Conservation (phyloP, 1,140 invertebrate species). For the Melipona quadrifasciata region DNA sequence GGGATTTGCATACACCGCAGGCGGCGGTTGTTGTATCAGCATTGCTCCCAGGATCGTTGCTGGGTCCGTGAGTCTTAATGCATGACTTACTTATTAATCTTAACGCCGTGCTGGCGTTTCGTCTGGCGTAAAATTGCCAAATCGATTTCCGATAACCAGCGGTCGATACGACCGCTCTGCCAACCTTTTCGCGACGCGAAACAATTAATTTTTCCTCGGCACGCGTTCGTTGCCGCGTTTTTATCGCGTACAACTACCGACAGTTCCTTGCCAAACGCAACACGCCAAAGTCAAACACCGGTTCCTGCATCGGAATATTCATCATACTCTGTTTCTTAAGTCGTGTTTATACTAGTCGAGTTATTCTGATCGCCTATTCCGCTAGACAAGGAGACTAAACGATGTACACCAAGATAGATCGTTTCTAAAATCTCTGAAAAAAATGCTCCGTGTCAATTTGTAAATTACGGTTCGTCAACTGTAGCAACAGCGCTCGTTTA, state of each 20-base stretch:
- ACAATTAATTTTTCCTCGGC: constrained; percentile 26
- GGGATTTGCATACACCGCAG: constrained; percentile 31
- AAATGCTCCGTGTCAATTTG: too few relatives aligned
- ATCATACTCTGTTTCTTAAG: neutral
- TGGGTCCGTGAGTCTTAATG: constrained; percentile 5
- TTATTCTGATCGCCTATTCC: neutral
- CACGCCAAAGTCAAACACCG: neutral
- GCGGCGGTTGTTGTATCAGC: neutral
- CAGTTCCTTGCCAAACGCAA: neutral
- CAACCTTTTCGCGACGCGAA: neutral
- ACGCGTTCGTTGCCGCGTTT: neutral
- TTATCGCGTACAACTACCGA: neutral
- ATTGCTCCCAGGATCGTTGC: neutral
- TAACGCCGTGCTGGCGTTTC: neutral
- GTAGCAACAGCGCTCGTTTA: too few relatives aligned
- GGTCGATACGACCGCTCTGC: neutral
- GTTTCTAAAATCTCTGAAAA: too few relatives aligned
- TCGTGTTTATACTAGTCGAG: neutral
- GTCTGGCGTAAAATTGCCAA: constrained; percentile 18
- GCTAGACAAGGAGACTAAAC: too few relatives aligned
- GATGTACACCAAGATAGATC: too few relatives aligned
- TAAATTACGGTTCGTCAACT: too few relatives aligned
- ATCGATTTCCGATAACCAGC: constrained; percentile 34
- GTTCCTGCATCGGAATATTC: neutral
- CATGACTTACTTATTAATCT: constrained; percentile 29